These are phyloP conservation scores for Polydrusus cervinus DNA, from an alignment of 2,888 invertebrate species.

Conservation along the genomic window DNA sequence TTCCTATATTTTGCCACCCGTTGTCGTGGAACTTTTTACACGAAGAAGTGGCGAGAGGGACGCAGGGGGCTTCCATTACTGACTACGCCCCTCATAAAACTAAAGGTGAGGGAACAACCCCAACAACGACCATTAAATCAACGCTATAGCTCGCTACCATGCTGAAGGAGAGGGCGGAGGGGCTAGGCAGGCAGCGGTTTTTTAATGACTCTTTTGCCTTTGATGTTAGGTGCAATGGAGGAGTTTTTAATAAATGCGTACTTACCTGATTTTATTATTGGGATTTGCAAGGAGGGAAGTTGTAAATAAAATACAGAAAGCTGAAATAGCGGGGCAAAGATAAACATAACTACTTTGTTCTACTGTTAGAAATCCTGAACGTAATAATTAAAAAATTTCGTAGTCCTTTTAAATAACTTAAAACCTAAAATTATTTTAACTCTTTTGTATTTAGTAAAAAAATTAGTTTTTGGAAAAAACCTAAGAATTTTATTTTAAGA, in stretches of 20 bases:
- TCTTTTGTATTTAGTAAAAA: too few species aligned
- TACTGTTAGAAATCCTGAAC: too few species aligned
- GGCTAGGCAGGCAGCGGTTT: conserved; percentile 18
- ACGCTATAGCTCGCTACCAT: conserved; percentile 59
- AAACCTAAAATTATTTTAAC: too few species aligned
- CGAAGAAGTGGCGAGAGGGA: conserved; percentile 40
- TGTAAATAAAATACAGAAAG: not conserved
- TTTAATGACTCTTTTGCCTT: conserved; percentile 55
- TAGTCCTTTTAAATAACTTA: too few species aligned
- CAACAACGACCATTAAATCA: conserved; percentile 64
- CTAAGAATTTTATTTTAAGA: too few species aligned
- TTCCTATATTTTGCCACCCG: conserved; percentile 21
- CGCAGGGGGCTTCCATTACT: conserved; percentile 59
- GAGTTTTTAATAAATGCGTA: conserved; percentile 33
- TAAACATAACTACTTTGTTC: too few species aligned
- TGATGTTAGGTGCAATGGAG: conserved; percentile 51
- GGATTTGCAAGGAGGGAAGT: not conserved
- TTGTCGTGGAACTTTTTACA: conserved; percentile 56
- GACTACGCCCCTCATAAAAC: conserved; percentile 64
- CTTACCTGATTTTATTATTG: conserved; percentile 38
- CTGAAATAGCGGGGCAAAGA: not conserved
- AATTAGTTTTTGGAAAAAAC: too few species aligned
- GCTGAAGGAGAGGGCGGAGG: conserved; percentile 42
- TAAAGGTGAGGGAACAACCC: conserved; percentile 64
- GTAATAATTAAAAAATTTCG: too few species aligned